These are phyloP conservation scores for Chromobotia macracanthus DNA, from an alignment of 2,797 vertebrate species.

Conservation along the genomic window DNA sequence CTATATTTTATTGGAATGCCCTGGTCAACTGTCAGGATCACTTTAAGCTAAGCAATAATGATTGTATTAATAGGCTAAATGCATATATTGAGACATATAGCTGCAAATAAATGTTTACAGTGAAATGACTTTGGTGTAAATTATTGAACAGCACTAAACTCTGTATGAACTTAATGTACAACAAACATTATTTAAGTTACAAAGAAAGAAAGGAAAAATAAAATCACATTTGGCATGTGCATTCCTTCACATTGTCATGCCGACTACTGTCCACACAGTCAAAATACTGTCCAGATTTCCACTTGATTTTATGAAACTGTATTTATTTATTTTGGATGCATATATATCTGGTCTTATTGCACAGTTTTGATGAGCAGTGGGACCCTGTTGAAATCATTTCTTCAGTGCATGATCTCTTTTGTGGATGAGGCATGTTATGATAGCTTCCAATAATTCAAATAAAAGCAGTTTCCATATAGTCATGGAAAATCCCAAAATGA, in stretches of 20 bases:
- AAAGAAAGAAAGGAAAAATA: neutral
- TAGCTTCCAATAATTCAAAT: slow-evolving; percentile 29
- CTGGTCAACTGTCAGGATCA: slow-evolving; percentile 43
- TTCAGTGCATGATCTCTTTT: slow-evolving; percentile 19
- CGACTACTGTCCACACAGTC: neutral
- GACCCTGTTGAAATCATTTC: neutral
- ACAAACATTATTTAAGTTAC: neutral
- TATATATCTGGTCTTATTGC: neutral
- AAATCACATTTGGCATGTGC: neutral
- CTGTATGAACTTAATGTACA: neutral
- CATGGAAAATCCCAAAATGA: slow-evolving; percentile 26
- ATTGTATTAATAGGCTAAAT: slow-evolving; percentile 37
- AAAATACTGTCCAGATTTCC: neutral
- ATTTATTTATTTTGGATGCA: slow-evolving; percentile 3
- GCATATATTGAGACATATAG: slow-evolving; percentile 29
- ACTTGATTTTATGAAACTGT: neutral
- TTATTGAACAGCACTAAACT: slow-evolving; percentile 25
- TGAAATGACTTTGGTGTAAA: slow-evolving; percentile 21
- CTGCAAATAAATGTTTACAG: slow-evolving; percentile 12
- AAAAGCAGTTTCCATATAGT: slow-evolving; percentile 30
- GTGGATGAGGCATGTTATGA: slow-evolving; percentile 32
- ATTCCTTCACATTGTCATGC: neutral
- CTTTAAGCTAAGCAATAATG: slow-evolving; percentile 35
- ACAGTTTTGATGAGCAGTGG: slow-evolving; percentile 5
- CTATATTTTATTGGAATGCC: slow-evolving; percentile 35